Percentiles rank a stretch among this genome's conserved stretches.
These are phyloP conservation scores for Leptinotarsa lineolata DNA, from an alignment of 1,140 invertebrate species.

Conservation along the genomic window DNA sequence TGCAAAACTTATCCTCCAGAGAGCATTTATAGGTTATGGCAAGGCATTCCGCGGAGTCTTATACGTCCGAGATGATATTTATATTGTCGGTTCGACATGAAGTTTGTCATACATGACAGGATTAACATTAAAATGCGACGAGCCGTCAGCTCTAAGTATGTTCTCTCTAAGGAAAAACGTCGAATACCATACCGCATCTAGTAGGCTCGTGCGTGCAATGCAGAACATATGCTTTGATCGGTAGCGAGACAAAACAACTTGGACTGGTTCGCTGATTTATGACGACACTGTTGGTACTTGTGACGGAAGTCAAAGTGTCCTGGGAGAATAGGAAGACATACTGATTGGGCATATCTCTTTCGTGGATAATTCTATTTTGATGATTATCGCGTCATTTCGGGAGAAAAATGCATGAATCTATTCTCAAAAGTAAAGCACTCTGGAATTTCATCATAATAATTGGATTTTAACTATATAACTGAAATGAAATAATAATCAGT, in stretches of 20 bases:
- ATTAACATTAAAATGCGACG: slow-evolving; percentile 32
- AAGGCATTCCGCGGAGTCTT: slow-evolving; percentile 31
- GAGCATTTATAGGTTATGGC: background rate
- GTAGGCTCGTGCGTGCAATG: slow-evolving; percentile 30
- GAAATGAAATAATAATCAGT: too few species aligned
- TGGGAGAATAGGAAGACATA: too few species aligned
- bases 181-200: slow-evolving; percentile 18
- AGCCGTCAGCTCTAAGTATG: slow-evolving; percentile 29
- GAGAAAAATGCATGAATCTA: too few species aligned
- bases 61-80: slow-evolving; percentile 32
- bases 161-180: slow-evolving; percentile 22
- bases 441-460: too few species aligned
- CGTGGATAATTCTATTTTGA: too few species aligned
- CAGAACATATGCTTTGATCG: slow-evolving; percentile 21
- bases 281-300: slow-evolving; percentile 12
- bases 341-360: too few species aligned
- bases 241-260: slow-evolving; percentile 3
- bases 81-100: slow-evolving; percentile 29
- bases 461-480: too few species aligned
- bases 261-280: slow-evolving; percentile 13
- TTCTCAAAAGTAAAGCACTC: too few species aligned
- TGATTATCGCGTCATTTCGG: too few species aligned
- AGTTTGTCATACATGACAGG: slow-evolving; percentile 36
- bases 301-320: background rate
- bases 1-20: too few species aligned